Evolutionary conservation across 1,140 invertebrate species (phyloP), one percentile per base, ranked within the genome.

Genomic region (Zaprionus inermis): DNA sequence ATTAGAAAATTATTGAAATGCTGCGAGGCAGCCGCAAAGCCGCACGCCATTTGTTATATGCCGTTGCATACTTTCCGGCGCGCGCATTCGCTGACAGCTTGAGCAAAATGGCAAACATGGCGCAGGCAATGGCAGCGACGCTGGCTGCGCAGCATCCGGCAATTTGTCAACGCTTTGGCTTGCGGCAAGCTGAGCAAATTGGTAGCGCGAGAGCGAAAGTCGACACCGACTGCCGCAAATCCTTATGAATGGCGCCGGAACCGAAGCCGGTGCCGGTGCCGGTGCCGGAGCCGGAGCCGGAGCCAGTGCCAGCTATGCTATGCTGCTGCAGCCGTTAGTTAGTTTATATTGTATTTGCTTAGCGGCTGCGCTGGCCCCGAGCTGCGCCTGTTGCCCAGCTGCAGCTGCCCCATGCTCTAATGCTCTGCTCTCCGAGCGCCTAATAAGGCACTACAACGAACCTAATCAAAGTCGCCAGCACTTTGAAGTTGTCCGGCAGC

Each of bases 161-260:
- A 83, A 89, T 88, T 89, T 86, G 83, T 86, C 83, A 88, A 83
- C 67, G 83, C 72, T 77, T 83, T 88, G 76, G 83, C 79, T 79
- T 86, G 83, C 63, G 79, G 80, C 78, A 66, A 79, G 78, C 74
- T 81, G 61, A 69, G 79, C 81, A 89, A 89, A 84, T 78, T 44
- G 38, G 38, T 3, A 44, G 84, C 59, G 61, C 55, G 16, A 38
- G 51, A 34, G 64, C 36, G 20, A 44, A 52, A 60, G 60, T 46
- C 68, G 69, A 81, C 76, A 86, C 76, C 61, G 74, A 82, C 54
- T 66, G 38, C 38, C 71, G 74, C 64, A 90, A 88, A 89, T 78
- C 78, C 71, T 72, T 78, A 89, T 88, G 71, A 89, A 88, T 89
- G 78, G 76, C n/a, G 18, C 51, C 41, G 12, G 7, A 28, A 5